These are phyloP conservation scores for Gracilinanus agilis DNA, from an alignment of 2,113 vertebrate species.

Conservation along the genomic window DNA sequence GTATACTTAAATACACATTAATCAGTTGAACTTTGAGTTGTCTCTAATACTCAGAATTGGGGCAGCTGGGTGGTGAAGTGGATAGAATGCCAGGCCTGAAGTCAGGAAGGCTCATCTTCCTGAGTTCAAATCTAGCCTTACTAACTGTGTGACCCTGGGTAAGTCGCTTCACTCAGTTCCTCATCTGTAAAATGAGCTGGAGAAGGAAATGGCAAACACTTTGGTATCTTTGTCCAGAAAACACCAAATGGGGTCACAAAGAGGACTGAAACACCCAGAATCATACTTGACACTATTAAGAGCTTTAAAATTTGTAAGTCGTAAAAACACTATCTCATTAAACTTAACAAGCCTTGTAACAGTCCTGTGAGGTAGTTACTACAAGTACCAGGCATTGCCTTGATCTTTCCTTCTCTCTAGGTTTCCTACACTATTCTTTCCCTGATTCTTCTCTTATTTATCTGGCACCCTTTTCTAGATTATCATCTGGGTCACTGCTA, in stretches of 20 bases:
- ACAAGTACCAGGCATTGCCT: neutral
- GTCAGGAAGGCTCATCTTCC: too few relatives aligned
- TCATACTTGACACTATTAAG: neutral
- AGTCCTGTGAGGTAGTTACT: neutral
- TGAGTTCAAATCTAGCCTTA: too few relatives aligned
- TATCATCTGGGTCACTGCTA: too few relatives aligned
- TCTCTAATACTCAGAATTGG: neutral
- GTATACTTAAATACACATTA: neutral
- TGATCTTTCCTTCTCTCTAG: neutral
- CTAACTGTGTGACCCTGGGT: too few relatives aligned
- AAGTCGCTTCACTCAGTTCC: too few relatives aligned
- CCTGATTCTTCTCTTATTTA: neutral
- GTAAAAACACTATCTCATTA: neutral
- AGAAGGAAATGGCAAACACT: too few relatives aligned
- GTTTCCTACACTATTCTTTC: neutral
- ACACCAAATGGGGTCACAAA: too few relatives aligned
- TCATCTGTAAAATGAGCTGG: too few relatives aligned
- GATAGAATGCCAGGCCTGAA: too few relatives aligned
- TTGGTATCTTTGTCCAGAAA: too few relatives aligned
- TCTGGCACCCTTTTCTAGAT: neutral
- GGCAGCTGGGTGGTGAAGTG: too few relatives aligned
- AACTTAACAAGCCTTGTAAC: neutral
- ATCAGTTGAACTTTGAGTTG: neutral
- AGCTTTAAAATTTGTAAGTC: neutral
- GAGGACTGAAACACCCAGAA: neutral